Evolutionary conservation across 2,888 invertebrate genomes (phyloP).

Genomic region (Timema cristinae): DNA sequence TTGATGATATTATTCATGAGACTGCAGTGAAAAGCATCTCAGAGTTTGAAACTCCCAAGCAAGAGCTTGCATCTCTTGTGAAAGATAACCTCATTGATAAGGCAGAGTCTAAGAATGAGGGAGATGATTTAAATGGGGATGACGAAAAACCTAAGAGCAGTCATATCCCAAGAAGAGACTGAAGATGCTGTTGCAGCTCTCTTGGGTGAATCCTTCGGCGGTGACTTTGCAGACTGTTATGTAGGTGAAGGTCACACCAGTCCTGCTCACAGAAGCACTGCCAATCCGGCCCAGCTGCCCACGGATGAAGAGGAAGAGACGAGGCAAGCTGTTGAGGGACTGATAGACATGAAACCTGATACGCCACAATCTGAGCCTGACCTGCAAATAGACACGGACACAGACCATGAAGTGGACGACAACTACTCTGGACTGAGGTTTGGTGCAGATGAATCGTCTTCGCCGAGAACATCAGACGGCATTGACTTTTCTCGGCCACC

Average conservation of each 20-base stretch:
- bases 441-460: constrained; percentile 46
- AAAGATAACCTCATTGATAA: constrained; percentile 36
- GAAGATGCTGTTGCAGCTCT: constrained; percentile 88
- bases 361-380: constrained; percentile 82
- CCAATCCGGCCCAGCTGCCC: constrained; percentile 51
- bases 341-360: constrained; percentile 73
- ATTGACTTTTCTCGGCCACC: constrained; percentile 52
- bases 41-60: constrained; percentile 37
- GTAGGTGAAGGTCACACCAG: constrained; percentile 49
- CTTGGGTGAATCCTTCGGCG: constrained; percentile 80
- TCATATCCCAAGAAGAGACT: constrained; percentile 89
- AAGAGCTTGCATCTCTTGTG: constrained; percentile 37
- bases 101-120: constrained; percentile 43
- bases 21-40: constrained; percentile 78
- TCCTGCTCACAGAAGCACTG: constrained; percentile 39
- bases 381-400: constrained; percentile 80
- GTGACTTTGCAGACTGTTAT: constrained; percentile 55
- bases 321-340: constrained; percentile 76
- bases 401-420: constrained; percentile 68
- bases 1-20: constrained; percentile 69
- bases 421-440: constrained; percentile 46
- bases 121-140: constrained; percentile 50
- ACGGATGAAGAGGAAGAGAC: constrained; percentile 79
- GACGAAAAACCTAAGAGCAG: constrained; percentile 75
- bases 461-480: constrained; percentile 47